phyloP scores from a whole-genome alignment of 2,888 invertebrate genomes.

The Drosophila rubida region DNA sequence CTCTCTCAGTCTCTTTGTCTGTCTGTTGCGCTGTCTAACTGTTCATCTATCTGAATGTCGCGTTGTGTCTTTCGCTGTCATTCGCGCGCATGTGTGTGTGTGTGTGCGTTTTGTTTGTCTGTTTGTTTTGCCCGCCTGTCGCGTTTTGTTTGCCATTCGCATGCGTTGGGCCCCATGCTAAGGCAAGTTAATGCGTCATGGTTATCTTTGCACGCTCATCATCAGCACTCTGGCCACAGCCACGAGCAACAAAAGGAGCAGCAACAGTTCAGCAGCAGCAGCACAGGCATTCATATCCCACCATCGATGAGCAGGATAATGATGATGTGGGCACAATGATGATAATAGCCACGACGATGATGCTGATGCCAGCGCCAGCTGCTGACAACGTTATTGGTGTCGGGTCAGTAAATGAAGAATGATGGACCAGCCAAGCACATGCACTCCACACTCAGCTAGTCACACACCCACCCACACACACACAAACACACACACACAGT shows the following conservation, averaged over 20 bases:
- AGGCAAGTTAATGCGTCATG: slow-evolving; percentile 74
- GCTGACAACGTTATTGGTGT: slow-evolving; percentile 72
- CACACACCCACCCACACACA: slow-evolving; percentile 15
- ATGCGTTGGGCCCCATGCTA: slow-evolving; percentile 61
- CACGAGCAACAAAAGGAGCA: background rate
- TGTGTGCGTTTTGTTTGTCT: slow-evolving; percentile 31
- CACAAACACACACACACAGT: slow-evolving; percentile 21
- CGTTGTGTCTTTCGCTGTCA: slow-evolving; percentile 18
- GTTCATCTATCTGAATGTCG: slow-evolving; percentile 43
- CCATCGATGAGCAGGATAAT: slow-evolving; percentile 56
- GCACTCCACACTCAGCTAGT: slow-evolving; percentile 11
- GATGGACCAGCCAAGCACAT: slow-evolving; percentile 63
- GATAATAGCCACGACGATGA: slow-evolving; percentile 23
- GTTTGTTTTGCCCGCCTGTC: slow-evolving; percentile 71
- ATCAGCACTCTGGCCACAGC: slow-evolving; percentile 31
- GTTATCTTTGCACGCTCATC: slow-evolving; percentile 72
- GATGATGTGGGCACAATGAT: slow-evolving; percentile 17
- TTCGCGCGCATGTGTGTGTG: background rate
- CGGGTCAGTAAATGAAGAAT: slow-evolving; percentile 79
- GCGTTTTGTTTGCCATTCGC: slow-evolving; percentile 73
- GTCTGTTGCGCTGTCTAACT: slow-evolving; percentile 15
- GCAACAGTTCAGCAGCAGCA: background rate
- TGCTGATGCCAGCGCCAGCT: slow-evolving; percentile 56
- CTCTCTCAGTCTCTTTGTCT: slow-evolving; percentile 11
- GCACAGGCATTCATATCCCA: slow-evolving; percentile 18